These are phyloP conservation scores for Gymnosoma rotundatum DNA, from an alignment of 2,888 invertebrate species.

Conservation along the genomic window DNA sequence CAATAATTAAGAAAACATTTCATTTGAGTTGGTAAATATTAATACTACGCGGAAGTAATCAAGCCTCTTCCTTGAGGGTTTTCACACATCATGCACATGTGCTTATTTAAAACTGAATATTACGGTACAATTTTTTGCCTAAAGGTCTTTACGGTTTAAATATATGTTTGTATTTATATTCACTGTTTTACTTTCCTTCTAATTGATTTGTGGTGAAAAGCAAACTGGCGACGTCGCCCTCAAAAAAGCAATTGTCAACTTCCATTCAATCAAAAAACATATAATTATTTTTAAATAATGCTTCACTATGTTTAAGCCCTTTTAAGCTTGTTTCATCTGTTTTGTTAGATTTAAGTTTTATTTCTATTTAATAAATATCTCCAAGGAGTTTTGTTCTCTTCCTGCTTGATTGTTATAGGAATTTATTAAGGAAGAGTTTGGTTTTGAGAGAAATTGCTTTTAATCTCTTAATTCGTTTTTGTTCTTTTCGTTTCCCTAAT, in stretches of 20 bases:
- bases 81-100: background rate
- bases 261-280: constrained; percentile 18
- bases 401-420: constrained; percentile 7
- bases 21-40: constrained; percentile 38
- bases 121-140: constrained; percentile 1
- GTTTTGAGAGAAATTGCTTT: constrained; percentile 39
- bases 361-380: constrained; percentile 30
- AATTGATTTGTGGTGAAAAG: constrained; percentile 69
- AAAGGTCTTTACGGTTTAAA: constrained; percentile 13
- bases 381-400: constrained; percentile 12
- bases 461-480: constrained; percentile 41
- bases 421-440: constrained; percentile 50
- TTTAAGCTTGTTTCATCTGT: constrained; percentile 2
- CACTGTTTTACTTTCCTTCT: constrained; percentile 24
- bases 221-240: constrained; percentile 19
- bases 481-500: constrained; percentile 1
- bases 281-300: constrained; percentile 56
- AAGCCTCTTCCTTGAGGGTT: constrained; percentile 2
- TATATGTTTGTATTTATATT: background rate
- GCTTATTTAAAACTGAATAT: constrained; percentile 1
- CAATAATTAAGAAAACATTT: constrained; percentile 63
- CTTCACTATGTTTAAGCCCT: constrained; percentile 10
- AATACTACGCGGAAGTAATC: constrained; percentile 46
- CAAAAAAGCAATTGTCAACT: constrained; percentile 51
- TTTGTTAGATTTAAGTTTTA: constrained; percentile 25